phyloP scores from a whole-genome alignment of 2,113 vertebrate species.

The Calypte anna region DNA sequence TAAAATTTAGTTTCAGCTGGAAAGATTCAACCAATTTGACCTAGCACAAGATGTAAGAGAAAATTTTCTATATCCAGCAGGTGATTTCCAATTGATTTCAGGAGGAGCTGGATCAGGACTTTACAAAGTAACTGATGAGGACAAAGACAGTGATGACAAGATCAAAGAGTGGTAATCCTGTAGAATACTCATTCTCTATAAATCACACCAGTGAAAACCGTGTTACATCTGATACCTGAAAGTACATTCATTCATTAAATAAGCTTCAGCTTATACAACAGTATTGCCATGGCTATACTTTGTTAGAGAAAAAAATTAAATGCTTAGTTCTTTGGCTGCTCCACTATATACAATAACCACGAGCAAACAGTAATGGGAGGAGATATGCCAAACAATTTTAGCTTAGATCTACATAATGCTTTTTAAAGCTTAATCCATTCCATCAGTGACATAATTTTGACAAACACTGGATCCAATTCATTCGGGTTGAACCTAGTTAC shows the following conservation, averaged over 20 bases:
- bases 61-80: not conserved
- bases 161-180: not conserved
- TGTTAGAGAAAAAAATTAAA: not conserved
- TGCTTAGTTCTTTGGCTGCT: not conserved
- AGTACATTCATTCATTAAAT: not conserved
- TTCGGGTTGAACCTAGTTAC: not conserved
- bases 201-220: conserved; percentile 12
- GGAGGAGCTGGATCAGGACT: not conserved
- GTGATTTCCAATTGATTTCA: not conserved
- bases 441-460: not conserved
- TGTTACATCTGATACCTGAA: not conserved
- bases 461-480: not conserved
- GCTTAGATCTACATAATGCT: not conserved
- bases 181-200: not conserved
- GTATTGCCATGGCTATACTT: not conserved
- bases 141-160: not conserved
- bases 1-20: not conserved
- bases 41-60: not conserved
- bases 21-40: not conserved
- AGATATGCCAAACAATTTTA: not conserved
- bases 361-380: not conserved
- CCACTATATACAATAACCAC: not conserved
- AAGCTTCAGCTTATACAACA: not conserved
- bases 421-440: not conserved
- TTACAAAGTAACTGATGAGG: not conserved